Conservation (phyloP, 92 coral and sea anemone genomes). For the Anthopleura xanthogrammica region DNA sequence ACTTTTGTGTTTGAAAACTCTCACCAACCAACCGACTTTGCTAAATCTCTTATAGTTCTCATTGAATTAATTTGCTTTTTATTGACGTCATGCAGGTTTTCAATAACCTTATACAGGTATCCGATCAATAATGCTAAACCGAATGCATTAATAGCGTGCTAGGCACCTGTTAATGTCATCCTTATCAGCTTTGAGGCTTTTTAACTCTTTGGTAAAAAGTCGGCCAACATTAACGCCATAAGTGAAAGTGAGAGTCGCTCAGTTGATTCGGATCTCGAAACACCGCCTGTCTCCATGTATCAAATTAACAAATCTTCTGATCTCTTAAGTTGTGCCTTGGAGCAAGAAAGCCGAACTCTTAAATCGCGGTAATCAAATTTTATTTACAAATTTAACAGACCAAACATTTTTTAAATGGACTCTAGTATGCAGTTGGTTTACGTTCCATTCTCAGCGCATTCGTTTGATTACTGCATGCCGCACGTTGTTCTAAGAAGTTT, state of each 20-base stretch:
- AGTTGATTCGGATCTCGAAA: not conserved
- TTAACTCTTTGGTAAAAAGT: not conserved
- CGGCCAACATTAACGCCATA: not conserved
- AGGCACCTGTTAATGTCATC: conserved; percentile 4
- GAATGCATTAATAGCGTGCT: not conserved
- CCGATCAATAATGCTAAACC: not conserved
- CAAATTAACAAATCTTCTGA: not conserved
- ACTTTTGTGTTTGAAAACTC: too few relatives aligned
- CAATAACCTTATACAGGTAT: not conserved
- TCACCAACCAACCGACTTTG: too few relatives aligned
- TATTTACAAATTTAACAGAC: too few relatives aligned
- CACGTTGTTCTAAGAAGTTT: too few relatives aligned
- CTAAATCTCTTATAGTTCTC: too few relatives aligned
- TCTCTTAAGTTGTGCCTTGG: not conserved
- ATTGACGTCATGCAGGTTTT: not conserved
- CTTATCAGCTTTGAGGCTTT: not conserved
- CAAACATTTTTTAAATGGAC: too few relatives aligned
- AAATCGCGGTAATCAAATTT: too few relatives aligned
- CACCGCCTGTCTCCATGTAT: not conserved
- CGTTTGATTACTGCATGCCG: too few relatives aligned
- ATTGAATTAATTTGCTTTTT: not conserved
- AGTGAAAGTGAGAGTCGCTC: not conserved
- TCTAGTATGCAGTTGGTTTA: too few relatives aligned
- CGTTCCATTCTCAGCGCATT: too few relatives aligned
- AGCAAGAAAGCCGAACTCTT: not conserved